phyloP scores from a whole-genome alignment of 1,140 invertebrate genomes.

The Aphelinus atriplicis region DNA sequence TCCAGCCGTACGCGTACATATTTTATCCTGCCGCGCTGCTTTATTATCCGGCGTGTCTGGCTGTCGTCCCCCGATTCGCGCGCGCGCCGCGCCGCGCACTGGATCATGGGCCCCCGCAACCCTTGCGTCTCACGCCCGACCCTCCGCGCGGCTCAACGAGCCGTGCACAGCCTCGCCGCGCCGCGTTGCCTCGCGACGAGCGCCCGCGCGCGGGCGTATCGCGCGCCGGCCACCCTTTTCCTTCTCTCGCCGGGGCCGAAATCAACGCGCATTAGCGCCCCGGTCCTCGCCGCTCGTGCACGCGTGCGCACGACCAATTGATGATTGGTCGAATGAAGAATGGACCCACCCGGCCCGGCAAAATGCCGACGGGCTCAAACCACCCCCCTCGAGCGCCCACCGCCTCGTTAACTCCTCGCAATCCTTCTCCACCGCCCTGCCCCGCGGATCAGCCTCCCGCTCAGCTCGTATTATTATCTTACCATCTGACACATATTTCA shows the following conservation, averaged over 20 bases:
- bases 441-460: no score
- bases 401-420: not conserved
- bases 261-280: constrained; percentile 12
- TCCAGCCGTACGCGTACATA: constrained; percentile 65
- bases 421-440: constrained; percentile 3
- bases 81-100: no score
- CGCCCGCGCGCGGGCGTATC: no score
- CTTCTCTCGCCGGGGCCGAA: not conserved
- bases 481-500: no score
- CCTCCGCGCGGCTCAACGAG: constrained; percentile 63
- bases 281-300: constrained; percentile 38
- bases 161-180: constrained; percentile 40
- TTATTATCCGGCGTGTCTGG: constrained; percentile 33
- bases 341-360: not conserved
- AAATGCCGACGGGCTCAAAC: not conserved
- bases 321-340: constrained; percentile 46
- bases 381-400: not conserved
- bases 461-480: no score
- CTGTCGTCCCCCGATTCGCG: no score
- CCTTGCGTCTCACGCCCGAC: constrained; percentile 40
- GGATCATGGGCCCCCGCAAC: no score
- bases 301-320: constrained; percentile 51
- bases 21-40: constrained; percentile 58
- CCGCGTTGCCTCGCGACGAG: no score
- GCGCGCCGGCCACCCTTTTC: constrained; percentile 31